phyloP scores from a whole-genome alignment of 1,140 invertebrate genomes.

The Eulimnadia texana region DNA sequence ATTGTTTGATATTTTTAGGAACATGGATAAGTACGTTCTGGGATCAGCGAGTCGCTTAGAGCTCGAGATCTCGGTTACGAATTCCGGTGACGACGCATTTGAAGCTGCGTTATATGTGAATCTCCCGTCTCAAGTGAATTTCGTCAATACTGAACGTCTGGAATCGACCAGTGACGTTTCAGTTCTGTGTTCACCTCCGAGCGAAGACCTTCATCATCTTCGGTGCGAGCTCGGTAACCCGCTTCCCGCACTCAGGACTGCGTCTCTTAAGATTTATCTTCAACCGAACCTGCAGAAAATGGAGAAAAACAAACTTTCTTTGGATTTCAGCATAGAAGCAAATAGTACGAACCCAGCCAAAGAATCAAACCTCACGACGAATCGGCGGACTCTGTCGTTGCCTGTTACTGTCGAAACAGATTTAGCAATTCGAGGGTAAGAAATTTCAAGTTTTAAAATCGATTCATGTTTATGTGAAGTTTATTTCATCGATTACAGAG shows the following conservation, averaged over 20 bases:
- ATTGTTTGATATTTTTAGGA: constrained; percentile 32
- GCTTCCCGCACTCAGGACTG: constrained; percentile 27
- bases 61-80: constrained; percentile 61
- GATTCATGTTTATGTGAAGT: not conserved
- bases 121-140: constrained; percentile 61
- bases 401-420: constrained; percentile 62
- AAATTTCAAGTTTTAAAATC: constrained; percentile 10
- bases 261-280: constrained; percentile 54
- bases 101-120: constrained; percentile 64
- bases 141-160: constrained; percentile 48
- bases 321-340: constrained; percentile 56
- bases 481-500: constrained; percentile 31
- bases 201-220: constrained; percentile 53
- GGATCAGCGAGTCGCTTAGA: constrained; percentile 60
- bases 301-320: constrained; percentile 43
- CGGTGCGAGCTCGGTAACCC: constrained; percentile 58
- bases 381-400: constrained; percentile 43
- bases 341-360: constrained; percentile 70
- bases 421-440: constrained; percentile 51
- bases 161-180: constrained; percentile 34
- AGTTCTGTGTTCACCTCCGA: constrained; percentile 49
- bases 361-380: constrained; percentile 40
- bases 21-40: constrained; percentile 55
- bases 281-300: constrained; percentile 36
- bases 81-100: constrained; percentile 74